These are phyloP conservation scores for Ophioninae sp. DNA, from an alignment of 2,888 invertebrate species.

Conservation along the genomic window DNA sequence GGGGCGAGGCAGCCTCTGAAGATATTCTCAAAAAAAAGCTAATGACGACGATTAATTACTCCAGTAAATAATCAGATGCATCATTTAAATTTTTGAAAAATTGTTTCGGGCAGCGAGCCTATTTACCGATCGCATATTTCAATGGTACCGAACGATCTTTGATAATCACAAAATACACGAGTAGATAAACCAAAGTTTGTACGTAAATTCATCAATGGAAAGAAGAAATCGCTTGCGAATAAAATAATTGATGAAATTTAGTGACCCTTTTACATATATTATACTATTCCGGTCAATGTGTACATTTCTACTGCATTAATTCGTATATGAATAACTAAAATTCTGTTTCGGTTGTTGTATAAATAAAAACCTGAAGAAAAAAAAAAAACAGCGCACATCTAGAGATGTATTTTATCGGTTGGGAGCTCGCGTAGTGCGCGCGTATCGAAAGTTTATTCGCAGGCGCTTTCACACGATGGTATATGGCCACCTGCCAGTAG, in stretches of 20 bases:
- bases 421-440: conserved; percentile 47
- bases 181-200: background rate
- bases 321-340: conserved; percentile 8
- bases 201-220: too few species aligned
- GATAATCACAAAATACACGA: background rate
- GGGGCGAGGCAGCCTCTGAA: too few species aligned
- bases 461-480: conserved; percentile 60
- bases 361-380: conserved; percentile 10
- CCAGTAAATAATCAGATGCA: too few species aligned
- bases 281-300: background rate
- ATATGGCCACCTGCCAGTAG: conserved; percentile 60
- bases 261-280: background rate
- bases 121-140: too few species aligned
- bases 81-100: too few species aligned
- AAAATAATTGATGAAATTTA: background rate
- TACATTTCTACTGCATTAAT: background rate
- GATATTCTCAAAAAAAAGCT: too few species aligned
- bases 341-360: conserved; percentile 12
- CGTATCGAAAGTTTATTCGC: conserved; percentile 61
- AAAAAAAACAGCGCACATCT: conserved; percentile 50
- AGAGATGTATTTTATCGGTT: conserved; percentile 47
- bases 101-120: too few species aligned
- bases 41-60: too few species aligned
- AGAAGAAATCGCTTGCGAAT: background rate
- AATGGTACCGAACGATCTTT: too few species aligned